These are phyloP conservation scores for Circaetus gallicus DNA, from an alignment of 2,113 vertebrate species.

Conservation along the genomic window DNA sequence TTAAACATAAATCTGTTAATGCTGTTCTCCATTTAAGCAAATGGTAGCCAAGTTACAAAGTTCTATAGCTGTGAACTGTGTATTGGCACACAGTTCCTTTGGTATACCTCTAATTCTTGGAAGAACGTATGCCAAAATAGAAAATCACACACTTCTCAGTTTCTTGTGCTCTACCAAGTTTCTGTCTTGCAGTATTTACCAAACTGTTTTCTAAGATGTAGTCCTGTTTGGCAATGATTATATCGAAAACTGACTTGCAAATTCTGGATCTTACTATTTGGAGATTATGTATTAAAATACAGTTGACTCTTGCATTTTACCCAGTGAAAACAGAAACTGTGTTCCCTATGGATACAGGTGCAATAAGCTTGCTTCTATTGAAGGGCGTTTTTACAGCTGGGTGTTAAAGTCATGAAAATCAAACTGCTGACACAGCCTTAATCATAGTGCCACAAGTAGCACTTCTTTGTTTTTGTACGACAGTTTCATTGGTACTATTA, in stretches of 20 bases:
- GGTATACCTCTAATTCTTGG: background rate
- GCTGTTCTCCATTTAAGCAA: background rate
- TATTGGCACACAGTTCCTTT: background rate
- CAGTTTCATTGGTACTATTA: conserved; percentile 7
- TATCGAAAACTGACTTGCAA: background rate
- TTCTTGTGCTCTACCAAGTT: background rate
- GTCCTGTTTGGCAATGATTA: background rate
- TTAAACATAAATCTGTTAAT: background rate
- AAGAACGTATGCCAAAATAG: background rate
- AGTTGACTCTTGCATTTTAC: background rate
- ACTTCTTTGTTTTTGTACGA: background rate
- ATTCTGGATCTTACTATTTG: background rate
- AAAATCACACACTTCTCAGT: background rate
- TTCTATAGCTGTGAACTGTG: background rate
- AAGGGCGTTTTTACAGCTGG: conserved; percentile 13
- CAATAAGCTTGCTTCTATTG: background rate
- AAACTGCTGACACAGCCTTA: conserved; percentile 42
- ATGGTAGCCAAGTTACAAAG: background rate
- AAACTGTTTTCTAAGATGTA: background rate
- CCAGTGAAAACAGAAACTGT: background rate
- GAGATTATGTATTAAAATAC: background rate
- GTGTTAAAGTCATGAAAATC: conserved; percentile 18
- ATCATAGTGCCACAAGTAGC: conserved; percentile 19
- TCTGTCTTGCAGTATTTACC: background rate
- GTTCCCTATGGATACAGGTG: background rate